Base-by-base conservation (phyloP, 2,888 invertebrate genomes). In the Troides helena region DNA sequence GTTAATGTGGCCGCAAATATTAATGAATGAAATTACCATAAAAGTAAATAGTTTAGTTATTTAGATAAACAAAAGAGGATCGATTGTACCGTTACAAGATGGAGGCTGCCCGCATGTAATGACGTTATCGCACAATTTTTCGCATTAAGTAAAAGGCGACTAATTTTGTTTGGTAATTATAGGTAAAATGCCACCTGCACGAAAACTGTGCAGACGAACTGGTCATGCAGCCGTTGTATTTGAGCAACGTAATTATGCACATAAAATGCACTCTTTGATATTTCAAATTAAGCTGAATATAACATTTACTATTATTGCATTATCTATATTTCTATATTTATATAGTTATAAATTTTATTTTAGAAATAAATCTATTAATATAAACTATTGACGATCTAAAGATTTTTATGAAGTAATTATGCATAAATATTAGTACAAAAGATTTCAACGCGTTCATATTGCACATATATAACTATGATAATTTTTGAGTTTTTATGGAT, bases 101-200 rank as follows among this genome's bases (percentile, higher is more conserved):
- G 72, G 72, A 66, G 56, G 21, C 12, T 56, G 69, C 78, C 78
- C 76, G 80, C 77, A 79, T 81, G 70, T 70, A 23, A 62, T 68
- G 64, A 60, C 69, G 65, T 72, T 77, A 76, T 76, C 76, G 71
- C 58, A 62, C 63, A 70, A 64, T 72, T 72, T 72, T 73, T 68
- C 53, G 53, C n/a, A 53, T 75, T 78, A 81, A 79, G 76, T 74
- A 73, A 74, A 30, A 64, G 73, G 63, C 69, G 75, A 76, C 81
- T 80, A 80, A 78, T 79, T 74, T 79, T 71, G 73, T 73, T 73
- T 73, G 74, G 77, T 81, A 80, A 81, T 85, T 85, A 88, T 90
- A 90, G 89, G 90, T 90, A 89, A 78, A 74, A 72, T 74, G 72
- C 75, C 90, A 90, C 90, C 90, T 90, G 90, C 87, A 76, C 72